Conservation (phyloP, 1,140 invertebrate genomes). For the Marisa cornuarietis region DNA sequence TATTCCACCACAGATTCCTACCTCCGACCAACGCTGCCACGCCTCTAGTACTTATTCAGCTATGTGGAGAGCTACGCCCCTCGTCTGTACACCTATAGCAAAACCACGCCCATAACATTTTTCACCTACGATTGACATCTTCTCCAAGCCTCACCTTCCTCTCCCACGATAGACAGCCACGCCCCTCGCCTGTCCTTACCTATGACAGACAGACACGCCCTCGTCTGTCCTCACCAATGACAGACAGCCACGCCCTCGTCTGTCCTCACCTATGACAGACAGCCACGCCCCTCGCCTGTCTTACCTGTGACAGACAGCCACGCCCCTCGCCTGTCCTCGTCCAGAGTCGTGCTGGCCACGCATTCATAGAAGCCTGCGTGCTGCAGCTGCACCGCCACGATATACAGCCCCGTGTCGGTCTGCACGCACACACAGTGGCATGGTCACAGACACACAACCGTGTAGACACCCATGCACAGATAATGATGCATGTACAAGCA, state of each 20-base stretch:
- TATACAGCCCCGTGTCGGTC: conserved; percentile 35
- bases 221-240: conserved; percentile 74
- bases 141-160: conserved; percentile 65
- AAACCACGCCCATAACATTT: conserved; percentile 79
- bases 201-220: conserved; percentile 79
- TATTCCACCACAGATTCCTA: too few relatives aligned
- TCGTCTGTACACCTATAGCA: conserved; percentile 76
- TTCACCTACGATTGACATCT: conserved; percentile 71
- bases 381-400: conserved; percentile 32
- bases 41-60: background rate
- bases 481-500: background rate
- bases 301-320: conserved; percentile 80
- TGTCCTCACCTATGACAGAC: conserved; percentile 74
- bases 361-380: conserved; percentile 70
- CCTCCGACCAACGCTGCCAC: background rate
- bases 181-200: conserved; percentile 79
- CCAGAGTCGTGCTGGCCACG: conserved; percentile 81
- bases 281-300: conserved; percentile 84
- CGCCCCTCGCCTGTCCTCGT: conserved; percentile 82
- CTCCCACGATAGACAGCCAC: conserved; percentile 74
- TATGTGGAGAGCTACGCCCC: conserved; percentile 69
- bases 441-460: background rate
- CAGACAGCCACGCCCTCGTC: conserved; percentile 80
- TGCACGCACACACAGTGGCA: background rate
- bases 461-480: background rate